Evolutionary conservation across 2,888 invertebrate genomes (phyloP), one percentile per base, ranked within the genome.

Genomic region (Lasioglossum marginatum): DNA sequence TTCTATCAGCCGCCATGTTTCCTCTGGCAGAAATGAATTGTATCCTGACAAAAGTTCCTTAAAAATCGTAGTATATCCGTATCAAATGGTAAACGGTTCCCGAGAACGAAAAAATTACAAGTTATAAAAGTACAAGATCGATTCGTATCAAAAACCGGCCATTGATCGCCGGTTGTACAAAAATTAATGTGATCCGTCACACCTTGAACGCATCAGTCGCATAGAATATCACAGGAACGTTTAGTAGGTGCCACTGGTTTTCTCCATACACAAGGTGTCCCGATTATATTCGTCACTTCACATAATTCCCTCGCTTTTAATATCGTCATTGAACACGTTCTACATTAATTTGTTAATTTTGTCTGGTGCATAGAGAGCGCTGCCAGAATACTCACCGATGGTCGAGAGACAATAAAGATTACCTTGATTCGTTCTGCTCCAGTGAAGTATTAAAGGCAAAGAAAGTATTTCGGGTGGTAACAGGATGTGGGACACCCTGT

Each of bases 181-280:
- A 43, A 87, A 84, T 73, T 60, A 81, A 84, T 52, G 78, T 74
- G 72, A 85, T 85, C 80, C 66, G 31, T 84, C 40, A 73, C 80
- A 82, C 79, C 71, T 85, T 87, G 81, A 85, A 89, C 89, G 71
- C 77, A 85, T 83, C 87, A 87, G 82, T 87, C 83, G 74, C 78
- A 85, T 77, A 66, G 82, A 87, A 87, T 89, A 89, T 89, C 89
- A 89, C 85, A 89, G 89, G 89, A 89, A 87, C 86, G 86, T 89
- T 43, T 89, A 87, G 83, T 80, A 83, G 76, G 81, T 87, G 87
- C 77, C 77, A 77, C 75, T 73, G 76, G 52, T 78, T 86, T 79
- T 66, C 45, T 57, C 57, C n/a, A 27, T 70, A 77, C 23, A 34
- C 73, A 73, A 31, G 40, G 70, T 70, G 70, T 40, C 70, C 70